These are phyloP conservation scores for Cylloceria caligata DNA, from an alignment of 2,888 invertebrate genomes.

Conservation along the genomic window DNA sequence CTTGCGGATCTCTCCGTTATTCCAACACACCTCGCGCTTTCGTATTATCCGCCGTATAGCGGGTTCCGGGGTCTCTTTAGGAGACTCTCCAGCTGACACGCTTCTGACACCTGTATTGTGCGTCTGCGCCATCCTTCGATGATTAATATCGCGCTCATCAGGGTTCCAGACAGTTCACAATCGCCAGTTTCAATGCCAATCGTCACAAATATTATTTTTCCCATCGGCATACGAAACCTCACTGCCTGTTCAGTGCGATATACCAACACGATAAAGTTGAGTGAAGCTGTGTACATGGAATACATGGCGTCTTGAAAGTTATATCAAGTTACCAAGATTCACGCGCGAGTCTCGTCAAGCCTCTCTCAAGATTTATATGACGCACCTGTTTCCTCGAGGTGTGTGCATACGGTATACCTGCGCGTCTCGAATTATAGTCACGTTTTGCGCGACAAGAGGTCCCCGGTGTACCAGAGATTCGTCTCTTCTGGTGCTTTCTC, in stretches of 20 bases:
- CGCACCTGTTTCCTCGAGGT: constrained; percentile 58
- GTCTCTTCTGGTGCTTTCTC: constrained; percentile 60
- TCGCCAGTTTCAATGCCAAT: constrained; percentile 18
- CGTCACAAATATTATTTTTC: constrained; percentile 2
- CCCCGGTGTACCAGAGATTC: constrained; percentile 46
- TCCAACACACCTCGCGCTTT: constrained; percentile 38
- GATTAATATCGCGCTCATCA: neutral
- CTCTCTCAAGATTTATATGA: constrained; percentile 58
- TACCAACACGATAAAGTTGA: neutral
- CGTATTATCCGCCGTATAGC: constrained; percentile 11
- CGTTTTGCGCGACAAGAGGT: constrained; percentile 21
- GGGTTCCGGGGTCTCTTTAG: constrained; percentile 23
- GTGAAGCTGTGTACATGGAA: neutral
- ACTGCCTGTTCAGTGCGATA: neutral
- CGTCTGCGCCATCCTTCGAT: neutral
- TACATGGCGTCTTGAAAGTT: constrained; percentile 6
- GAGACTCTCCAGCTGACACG: neutral
- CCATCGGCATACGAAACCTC: neutral
- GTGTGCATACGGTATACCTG: neutral
- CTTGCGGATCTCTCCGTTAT: constrained; percentile 58
- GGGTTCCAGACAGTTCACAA: neutral
- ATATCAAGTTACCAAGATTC: constrained; percentile 47
- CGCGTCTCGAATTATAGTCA: constrained; percentile 14
- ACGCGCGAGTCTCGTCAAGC: constrained; percentile 23
- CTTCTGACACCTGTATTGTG: constrained; percentile 27